phyloP scores from a whole-genome alignment of 2,113 vertebrate species.

The Corythornis madagascariensis region DNA sequence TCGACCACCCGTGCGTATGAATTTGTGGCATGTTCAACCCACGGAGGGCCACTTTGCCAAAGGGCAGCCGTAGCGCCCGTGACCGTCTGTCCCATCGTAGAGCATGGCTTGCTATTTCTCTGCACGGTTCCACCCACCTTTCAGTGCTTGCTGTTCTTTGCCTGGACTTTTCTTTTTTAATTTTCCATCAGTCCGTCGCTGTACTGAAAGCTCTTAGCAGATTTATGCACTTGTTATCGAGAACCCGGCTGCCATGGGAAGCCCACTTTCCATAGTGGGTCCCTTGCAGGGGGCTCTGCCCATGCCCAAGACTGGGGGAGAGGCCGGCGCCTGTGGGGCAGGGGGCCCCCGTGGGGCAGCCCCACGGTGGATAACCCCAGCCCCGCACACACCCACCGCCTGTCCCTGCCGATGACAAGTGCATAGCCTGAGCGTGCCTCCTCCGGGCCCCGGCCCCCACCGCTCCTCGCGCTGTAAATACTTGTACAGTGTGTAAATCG shows the following conservation, averaged over 20 bases:
- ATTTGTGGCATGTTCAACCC: conserved; percentile 94
- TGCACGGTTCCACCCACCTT: conserved; percentile 87
- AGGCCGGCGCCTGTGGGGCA: background rate
- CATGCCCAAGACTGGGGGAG: background rate
- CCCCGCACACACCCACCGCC: background rate
- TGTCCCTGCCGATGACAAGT: background rate
- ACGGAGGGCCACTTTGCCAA: conserved; percentile 89
- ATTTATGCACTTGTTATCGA: conserved; percentile 83
- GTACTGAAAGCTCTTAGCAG: conserved; percentile 81
- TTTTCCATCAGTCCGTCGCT: conserved; percentile 71
- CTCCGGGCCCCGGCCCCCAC: background rate
- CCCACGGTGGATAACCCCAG: background rate
- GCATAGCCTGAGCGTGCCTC: conserved; percentile 32
- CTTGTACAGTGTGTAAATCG: conserved; percentile 87
- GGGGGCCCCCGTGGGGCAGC: background rate
- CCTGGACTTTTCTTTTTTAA: conserved; percentile 72
- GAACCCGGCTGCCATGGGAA: background rate
- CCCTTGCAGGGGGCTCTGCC: background rate
- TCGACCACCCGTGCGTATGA: conserved; percentile 85
- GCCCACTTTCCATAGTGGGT: background rate
- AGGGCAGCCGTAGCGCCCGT: conserved; percentile 87
- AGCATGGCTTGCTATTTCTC: conserved; percentile 94
- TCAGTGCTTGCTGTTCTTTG: conserved; percentile 80
- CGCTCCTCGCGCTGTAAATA: conserved; percentile 88
- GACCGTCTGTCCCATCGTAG: conserved; percentile 86